These are phyloP conservation scores for Bucco capensis DNA, from an alignment of 2,113 vertebrate species.

Conservation along the genomic window DNA sequence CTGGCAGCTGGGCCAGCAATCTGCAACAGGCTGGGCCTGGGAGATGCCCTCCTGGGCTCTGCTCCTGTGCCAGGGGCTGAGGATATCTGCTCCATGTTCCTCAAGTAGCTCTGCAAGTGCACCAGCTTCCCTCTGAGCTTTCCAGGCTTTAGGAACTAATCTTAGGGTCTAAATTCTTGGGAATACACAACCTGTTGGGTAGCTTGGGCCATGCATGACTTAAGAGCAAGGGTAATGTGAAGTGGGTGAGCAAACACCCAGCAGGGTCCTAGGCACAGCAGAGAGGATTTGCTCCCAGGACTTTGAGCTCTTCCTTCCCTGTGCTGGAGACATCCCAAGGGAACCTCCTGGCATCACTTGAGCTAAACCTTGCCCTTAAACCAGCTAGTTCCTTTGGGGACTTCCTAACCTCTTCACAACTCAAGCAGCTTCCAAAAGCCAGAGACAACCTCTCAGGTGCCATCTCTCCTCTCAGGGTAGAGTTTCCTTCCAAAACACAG, in stretches of 20 bases:
- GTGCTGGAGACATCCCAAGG: background rate
- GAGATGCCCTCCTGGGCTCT: background rate
- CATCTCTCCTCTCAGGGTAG: background rate
- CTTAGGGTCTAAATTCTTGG: background rate
- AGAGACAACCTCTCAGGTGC: background rate
- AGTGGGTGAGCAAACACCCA: background rate
- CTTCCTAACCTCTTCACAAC: fast-evolving
- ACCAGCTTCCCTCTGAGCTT: background rate
- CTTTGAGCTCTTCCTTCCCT: background rate
- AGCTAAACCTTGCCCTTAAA: background rate
- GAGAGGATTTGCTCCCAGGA: background rate
- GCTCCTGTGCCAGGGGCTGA: background rate
- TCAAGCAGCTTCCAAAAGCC: background rate
- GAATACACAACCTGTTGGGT: background rate
- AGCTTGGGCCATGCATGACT: background rate
- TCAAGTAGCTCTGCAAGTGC: background rate
- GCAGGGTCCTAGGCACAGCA: background rate
- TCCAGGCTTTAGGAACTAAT: background rate
- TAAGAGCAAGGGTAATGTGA: too few species aligned
- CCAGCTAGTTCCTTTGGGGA: background rate
- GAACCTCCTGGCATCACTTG: fast-evolving
- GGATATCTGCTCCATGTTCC: background rate
- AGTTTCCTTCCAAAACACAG: background rate
- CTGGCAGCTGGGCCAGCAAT: background rate
- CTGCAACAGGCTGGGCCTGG: background rate